These are phyloP conservation scores for Epicampocera succincta DNA, from an alignment of 2,888 invertebrate species.

Conservation along the genomic window DNA sequence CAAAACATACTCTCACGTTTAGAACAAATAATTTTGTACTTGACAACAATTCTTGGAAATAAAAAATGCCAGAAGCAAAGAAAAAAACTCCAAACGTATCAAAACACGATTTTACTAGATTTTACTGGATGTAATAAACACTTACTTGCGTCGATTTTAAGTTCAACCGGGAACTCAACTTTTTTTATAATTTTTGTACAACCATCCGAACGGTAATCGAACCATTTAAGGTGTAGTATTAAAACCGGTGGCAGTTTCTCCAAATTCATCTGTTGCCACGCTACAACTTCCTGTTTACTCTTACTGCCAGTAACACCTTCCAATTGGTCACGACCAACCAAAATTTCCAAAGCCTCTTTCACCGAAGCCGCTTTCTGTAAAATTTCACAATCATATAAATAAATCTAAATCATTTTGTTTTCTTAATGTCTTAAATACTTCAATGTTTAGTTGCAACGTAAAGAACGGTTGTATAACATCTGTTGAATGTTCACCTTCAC, in stretches of 20 bases:
- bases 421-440: constrained; percentile 83
- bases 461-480: constrained; percentile 98
- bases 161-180: constrained; percentile 93
- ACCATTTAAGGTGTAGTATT: constrained; percentile 96
- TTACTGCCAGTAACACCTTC: constrained; percentile 93
- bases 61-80: neutral
- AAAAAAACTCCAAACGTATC: neutral
- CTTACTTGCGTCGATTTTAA: constrained; percentile 94
- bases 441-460: constrained; percentile 96
- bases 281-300: constrained; percentile 91
- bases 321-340: constrained; percentile 91
- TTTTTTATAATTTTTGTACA: constrained; percentile 96
- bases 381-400: constrained; percentile 24
- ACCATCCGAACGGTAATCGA: constrained; percentile 93
- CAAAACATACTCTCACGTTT: no score
- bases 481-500: constrained; percentile 86
- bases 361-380: constrained; percentile 90
- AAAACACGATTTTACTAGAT: no score
- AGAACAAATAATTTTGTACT: no score
- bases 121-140: constrained; percentile 71
- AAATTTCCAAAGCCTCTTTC: constrained; percentile 92
- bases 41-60: neutral
- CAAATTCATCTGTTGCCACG: constrained; percentile 93
- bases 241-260: constrained; percentile 95
- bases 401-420: neutral